These are phyloP conservation scores for Acropora yongei DNA, from an alignment of 64 coral and sea anemone genomes.

Conservation along the genomic window DNA sequence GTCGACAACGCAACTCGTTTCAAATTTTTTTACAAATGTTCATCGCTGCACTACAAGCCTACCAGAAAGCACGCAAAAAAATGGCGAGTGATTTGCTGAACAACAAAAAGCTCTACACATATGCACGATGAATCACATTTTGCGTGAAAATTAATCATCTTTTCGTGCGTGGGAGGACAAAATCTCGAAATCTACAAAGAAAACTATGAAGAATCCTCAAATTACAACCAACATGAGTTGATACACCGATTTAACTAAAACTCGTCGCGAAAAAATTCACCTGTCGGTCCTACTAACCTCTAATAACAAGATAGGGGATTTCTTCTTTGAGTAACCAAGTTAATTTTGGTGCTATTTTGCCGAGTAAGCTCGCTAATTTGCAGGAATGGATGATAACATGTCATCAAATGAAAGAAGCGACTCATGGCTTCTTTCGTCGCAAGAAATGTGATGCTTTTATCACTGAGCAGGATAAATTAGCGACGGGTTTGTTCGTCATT, in stretches of 20 bases:
- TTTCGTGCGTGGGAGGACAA: not conserved
- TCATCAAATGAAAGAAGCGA: constrained; percentile 45
- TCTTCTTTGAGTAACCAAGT: constrained; percentile 1
- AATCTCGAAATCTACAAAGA: not conserved
- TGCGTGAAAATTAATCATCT: not conserved
- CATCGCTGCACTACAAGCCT: not conserved
- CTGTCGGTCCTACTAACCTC: not conserved
- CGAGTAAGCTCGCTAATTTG: not conserved
- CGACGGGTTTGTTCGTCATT: not conserved
- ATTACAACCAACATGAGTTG: not conserved
- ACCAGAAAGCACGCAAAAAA: not conserved
- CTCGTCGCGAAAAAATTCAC: not conserved
- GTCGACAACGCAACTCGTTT: constrained; percentile 37
- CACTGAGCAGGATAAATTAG: not conserved
- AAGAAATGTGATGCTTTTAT: not conserved
- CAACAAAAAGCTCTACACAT: not conserved
- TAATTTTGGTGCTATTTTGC: not conserved
- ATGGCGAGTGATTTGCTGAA: not conserved
- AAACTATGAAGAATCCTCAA: not conserved
- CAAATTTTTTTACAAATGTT: constrained; percentile 9
- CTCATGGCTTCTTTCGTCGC: constrained; percentile 11
- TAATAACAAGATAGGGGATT: not conserved
- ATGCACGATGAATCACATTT: not conserved
- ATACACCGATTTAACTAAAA: not conserved
- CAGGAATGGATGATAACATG: constrained; percentile 38